These are phyloP conservation scores for Drosophila funebris DNA, from an alignment of 1,140 invertebrate genomes.

Conservation along the genomic window DNA sequence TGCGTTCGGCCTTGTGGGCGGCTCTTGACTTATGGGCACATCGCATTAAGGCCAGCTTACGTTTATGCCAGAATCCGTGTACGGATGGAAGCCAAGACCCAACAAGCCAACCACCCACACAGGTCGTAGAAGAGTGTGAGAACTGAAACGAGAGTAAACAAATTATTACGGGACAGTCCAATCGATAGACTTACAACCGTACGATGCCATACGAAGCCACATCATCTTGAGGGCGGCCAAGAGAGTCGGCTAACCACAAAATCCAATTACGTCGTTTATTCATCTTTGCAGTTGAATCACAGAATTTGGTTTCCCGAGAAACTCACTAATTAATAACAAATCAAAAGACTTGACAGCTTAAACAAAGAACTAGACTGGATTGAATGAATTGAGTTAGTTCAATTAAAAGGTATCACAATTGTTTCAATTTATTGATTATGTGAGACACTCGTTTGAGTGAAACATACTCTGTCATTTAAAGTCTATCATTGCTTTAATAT, in stretches of 20 bases:
- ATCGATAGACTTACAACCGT: slow-evolving; percentile 13
- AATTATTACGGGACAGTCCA: slow-evolving; percentile 36
- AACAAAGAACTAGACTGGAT: background rate
- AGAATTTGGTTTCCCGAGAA: slow-evolving; percentile 3
- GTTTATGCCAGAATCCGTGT: slow-evolving; percentile 10
- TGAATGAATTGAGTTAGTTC: background rate
- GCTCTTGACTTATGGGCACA: slow-evolving; percentile 29
- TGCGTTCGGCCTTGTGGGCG: slow-evolving; percentile 35
- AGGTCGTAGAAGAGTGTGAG: background rate
- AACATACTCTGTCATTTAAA: background rate
- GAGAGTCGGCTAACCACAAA: slow-evolving; percentile 30
- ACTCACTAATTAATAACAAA: slow-evolving; percentile 44
- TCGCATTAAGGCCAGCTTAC: slow-evolving; percentile 42
- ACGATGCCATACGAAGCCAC: background rate
- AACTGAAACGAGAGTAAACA: slow-evolving; percentile 40
- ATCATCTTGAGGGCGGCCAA: background rate
- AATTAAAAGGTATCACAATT: background rate
- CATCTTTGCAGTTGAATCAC: slow-evolving; percentile 3
- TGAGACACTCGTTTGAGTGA: too few relatives aligned
- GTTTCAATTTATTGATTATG: background rate
- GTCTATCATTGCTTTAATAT: background rate
- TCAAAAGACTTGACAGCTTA: slow-evolving; percentile 22
- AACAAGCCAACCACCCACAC: background rate
- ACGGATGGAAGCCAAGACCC: background rate
- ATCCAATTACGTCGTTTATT: slow-evolving; percentile 41